Base-by-base conservation (phyloP, 1,140 invertebrate species). In the Brachionus asplanchnoidis region DNA sequence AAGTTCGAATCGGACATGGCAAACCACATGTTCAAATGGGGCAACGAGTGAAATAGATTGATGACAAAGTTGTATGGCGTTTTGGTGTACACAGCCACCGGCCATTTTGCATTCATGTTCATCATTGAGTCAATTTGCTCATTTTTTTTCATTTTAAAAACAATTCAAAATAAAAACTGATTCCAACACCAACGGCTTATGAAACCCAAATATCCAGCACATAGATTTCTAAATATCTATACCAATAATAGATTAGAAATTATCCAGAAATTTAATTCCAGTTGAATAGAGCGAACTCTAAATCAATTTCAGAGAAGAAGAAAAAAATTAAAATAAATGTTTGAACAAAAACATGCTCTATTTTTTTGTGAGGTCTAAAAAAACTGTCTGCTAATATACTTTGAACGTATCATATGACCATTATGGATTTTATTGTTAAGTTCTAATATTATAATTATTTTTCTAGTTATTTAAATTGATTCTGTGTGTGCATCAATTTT, bases 1-100 rank as follows among this genome's bases (percentile, higher is more conserved):
- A 82, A 82, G 11, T 53, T 65, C 1, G 79, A 82, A 44, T 82
- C 60, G 20, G 53, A 65, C n/a, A 65, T 42, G 23, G 65, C 79
- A 44, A 82, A 82, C 79, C 79, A 82, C 79, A 82, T 82, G 53
- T 82, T 82, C 53, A 82, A 82, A 68, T 82, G 79, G 4, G 79
- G 79, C 53, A 82, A 28, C 11, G 79, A 82, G 40, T 82, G 79
- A 82, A 82, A 82, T 14, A 46, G 46, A 77, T 77, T 77, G 42
- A 77, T 77, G n/a, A 77, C 73, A 50, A 28, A 77, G n/a, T 77
- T 77, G 42, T 77, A 77, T 1, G 73, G 73, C 23, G 73, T 77
- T 53, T 77, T 77, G 46, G 73, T 77, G 17, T 77, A 77, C 17
- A 77, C 73, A 50, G 73, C 73, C 23, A 50, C 17, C 46, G 73